A percentile compares a stretch with the other conserved stretches of the same genome.
These are phyloP conservation scores for Drosophila ercepeae DNA, from an alignment of 1,140 invertebrate genomes.

Conservation along the genomic window DNA sequence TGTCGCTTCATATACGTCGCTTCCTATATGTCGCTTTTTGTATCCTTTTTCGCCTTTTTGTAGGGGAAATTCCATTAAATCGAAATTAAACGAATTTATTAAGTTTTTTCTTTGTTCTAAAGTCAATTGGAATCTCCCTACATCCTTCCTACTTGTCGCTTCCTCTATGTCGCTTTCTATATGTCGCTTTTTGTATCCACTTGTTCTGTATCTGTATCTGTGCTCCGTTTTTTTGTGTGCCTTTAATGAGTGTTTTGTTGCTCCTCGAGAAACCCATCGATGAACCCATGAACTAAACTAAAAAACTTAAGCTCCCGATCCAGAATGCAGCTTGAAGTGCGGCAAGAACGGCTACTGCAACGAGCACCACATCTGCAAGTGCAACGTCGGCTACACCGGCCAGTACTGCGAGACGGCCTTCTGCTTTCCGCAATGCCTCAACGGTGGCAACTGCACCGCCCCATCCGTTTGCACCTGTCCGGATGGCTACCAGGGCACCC, in stretches of 20 bases:
- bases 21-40: no score
- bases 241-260: slow-evolving; percentile 23
- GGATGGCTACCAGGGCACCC: slow-evolving; percentile 94
- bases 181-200: no score
- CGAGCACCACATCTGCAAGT: slow-evolving; percentile 92
- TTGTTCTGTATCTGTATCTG: background rate
- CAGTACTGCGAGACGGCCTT: slow-evolving; percentile 94
- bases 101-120: no score
- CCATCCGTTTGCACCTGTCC: slow-evolving; percentile 94
- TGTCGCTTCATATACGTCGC: no score
- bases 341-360: slow-evolving; percentile 93
- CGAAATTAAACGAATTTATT: no score
- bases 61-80: no score
- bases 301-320: slow-evolving; percentile 89
- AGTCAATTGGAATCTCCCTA: no score
- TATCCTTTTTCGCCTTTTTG: no score
- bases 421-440: slow-evolving; percentile 96
- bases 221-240: slow-evolving; percentile 8
- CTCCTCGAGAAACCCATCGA: slow-evolving; percentile 5
- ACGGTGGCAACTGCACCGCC: slow-evolving; percentile 94
- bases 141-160: no score
- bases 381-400: slow-evolving; percentile 94
- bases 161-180: no score
- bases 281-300: slow-evolving; percentile 63
- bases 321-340: slow-evolving; percentile 94